These are phyloP conservation scores for Halictus rubicundus DNA, from an alignment of 1,140 invertebrate species.

Conservation along the genomic window DNA sequence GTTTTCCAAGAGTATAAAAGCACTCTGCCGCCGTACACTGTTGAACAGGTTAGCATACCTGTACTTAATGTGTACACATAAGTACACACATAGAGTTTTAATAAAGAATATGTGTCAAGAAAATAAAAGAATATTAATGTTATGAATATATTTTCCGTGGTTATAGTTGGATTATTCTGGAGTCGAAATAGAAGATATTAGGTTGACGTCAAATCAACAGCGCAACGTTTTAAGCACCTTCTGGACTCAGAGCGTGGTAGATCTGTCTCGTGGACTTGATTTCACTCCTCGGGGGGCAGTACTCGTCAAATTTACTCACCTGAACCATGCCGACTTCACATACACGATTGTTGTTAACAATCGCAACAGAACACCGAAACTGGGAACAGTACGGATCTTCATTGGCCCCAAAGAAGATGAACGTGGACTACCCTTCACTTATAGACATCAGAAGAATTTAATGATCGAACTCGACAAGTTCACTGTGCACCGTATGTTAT, in stretches of 20 bases:
- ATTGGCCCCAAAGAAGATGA: conserved; percentile 87
- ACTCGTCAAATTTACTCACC: conserved; percentile 86
- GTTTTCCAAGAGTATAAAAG: conserved; percentile 90
- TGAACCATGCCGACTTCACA: conserved; percentile 87
- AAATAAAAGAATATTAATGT: no score
- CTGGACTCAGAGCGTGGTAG: conserved; percentile 88
- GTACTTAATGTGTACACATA: no score
- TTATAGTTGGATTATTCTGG: conserved; percentile 84
- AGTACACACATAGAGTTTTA: no score
- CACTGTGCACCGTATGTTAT: conserved; percentile 81
- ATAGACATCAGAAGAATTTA: conserved; percentile 85
- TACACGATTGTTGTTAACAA: conserved; percentile 85
- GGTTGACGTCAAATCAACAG: conserved; percentile 77
- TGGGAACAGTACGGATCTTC: conserved; percentile 89
- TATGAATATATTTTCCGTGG: background rate
- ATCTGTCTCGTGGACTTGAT: conserved; percentile 88
- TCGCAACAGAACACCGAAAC: conserved; percentile 79
- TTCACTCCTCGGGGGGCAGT: conserved; percentile 87
- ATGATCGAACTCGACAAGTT: conserved; percentile 92
- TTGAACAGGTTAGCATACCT: conserved; percentile 79
- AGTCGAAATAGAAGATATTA: conserved; percentile 82
- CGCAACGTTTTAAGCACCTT: conserved; percentile 84
- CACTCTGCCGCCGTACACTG: conserved; percentile 84
- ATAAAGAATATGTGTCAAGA: no score
- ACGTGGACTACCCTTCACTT: conserved; percentile 82